Conservation (phyloP, 2,888 invertebrate species). For the Pherbina coryleti region DNA sequence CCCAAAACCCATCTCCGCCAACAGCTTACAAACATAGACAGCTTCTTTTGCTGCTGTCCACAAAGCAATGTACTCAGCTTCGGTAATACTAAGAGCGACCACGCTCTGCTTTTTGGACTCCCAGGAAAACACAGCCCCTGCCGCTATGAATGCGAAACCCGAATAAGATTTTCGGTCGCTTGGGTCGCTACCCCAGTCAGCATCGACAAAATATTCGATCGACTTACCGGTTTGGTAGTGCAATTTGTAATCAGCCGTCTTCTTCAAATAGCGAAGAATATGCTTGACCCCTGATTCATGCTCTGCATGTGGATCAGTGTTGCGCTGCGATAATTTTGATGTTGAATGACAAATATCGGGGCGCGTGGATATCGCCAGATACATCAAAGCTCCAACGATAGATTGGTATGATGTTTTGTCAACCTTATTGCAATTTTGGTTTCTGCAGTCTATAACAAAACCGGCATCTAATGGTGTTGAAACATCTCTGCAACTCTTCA, state of each 20-base stretch:
- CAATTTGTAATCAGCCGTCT: too few relatives aligned
- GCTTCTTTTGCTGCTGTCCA: too few relatives aligned
- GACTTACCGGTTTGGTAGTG: too few relatives aligned
- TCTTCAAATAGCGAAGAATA: neutral
- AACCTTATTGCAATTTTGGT: slow-evolving; percentile 25
- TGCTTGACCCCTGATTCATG: slow-evolving; percentile 23
- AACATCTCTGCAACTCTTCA: slow-evolving; percentile 27
- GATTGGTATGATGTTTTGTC: slow-evolving; percentile 35
- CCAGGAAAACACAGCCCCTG: too few relatives aligned
- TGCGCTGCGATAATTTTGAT: slow-evolving; percentile 37
- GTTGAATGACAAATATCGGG: slow-evolving; percentile 37
- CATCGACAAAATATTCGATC: too few relatives aligned
- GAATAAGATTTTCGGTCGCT: too few relatives aligned
- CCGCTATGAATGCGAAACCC: too few relatives aligned
- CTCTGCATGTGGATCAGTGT: slow-evolving; percentile 39
- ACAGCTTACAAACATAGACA: too few relatives aligned
- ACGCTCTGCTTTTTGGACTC: too few relatives aligned
- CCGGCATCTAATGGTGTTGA: slow-evolving; percentile 39
- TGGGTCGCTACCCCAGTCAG: too few relatives aligned
- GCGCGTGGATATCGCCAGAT: slow-evolving; percentile 33
- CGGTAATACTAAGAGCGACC: too few relatives aligned
- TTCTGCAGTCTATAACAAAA: slow-evolving; percentile 34
- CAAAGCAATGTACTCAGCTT: too few relatives aligned
- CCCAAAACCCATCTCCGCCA: neutral
- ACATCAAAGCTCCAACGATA: slow-evolving; percentile 32